A percentile compares a stretch with the other conserved stretches of the same genome.
These are phyloP conservation scores for Erannis defoliaria DNA, from an alignment of 2,888 invertebrate species.

Conservation along the genomic window DNA sequence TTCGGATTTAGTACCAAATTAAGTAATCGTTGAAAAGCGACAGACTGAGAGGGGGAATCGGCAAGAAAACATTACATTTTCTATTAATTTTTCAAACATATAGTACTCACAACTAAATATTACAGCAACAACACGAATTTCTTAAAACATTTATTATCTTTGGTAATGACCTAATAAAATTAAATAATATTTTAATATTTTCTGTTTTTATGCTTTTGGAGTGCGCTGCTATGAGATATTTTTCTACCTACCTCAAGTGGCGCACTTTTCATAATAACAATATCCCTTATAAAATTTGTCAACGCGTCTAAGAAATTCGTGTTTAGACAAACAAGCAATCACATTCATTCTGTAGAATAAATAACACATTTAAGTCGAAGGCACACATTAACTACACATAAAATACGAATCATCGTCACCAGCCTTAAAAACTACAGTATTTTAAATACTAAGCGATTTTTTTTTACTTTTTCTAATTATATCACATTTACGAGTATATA, in stretches of 20 bases:
- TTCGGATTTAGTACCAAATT: slow-evolving; percentile 20
- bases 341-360: slow-evolving; percentile 13
- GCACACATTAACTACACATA: slow-evolving; percentile 32
- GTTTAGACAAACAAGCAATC: slow-evolving; percentile 6
- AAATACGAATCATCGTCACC: slow-evolving; percentile 46
- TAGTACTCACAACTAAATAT: background rate
- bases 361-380: slow-evolving; percentile 22
- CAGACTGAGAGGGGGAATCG: background rate
- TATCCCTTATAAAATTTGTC: background rate
- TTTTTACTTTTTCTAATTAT: slow-evolving; percentile 50
- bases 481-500: slow-evolving; percentile 84
- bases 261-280: background rate
- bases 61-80: background rate
- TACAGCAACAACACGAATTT: slow-evolving; percentile 28
- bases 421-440: slow-evolving; percentile 65
- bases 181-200: background rate
- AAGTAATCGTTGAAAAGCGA: slow-evolving; percentile 1
- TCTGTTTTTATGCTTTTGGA: background rate
- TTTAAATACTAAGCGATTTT: slow-evolving; percentile 55
- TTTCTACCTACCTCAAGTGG: too few species aligned
- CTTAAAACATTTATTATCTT: slow-evolving; percentile 16
- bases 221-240: background rate
- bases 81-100: slow-evolving; percentile 12
- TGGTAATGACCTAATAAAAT: background rate
- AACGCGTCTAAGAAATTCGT: slow-evolving; percentile 23